Conservation (phyloP, 2,113 vertebrate species). For the Miniopterus natalensis region DNA sequence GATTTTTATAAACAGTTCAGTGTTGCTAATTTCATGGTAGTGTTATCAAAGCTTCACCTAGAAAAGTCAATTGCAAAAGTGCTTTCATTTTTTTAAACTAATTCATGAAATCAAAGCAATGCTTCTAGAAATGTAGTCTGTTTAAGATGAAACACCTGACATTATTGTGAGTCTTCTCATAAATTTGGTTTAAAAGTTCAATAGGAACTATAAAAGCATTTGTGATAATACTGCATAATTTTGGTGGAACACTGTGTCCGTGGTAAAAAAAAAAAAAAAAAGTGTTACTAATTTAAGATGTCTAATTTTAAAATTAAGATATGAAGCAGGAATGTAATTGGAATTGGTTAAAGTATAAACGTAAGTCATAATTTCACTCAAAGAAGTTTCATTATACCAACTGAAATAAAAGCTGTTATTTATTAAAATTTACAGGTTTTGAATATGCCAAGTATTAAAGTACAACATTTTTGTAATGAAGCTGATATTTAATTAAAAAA, state of each 20-base stretch:
- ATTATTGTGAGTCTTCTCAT: background rate
- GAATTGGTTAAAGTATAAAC: background rate
- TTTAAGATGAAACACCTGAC: slow-evolving; percentile 19
- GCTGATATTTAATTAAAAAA: background rate
- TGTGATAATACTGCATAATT: background rate
- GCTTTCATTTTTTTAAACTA: background rate
- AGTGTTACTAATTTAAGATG: slow-evolving; percentile 7
- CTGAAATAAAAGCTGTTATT: background rate
- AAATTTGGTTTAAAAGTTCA: background rate
- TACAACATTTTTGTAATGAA: background rate
- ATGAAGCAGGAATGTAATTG: background rate
- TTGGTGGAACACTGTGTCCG: background rate
- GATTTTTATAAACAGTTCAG: background rate
- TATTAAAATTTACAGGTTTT: slow-evolving; percentile 13
- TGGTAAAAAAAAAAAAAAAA: background rate
- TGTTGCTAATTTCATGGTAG: background rate
- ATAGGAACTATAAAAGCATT: background rate
- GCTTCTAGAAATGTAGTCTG: background rate
- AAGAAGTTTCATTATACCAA: background rate
- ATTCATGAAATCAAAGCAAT: background rate
- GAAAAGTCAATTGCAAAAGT: background rate
- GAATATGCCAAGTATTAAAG: background rate
- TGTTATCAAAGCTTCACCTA: background rate
- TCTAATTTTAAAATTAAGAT: slow-evolving; percentile 50
- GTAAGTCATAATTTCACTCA: background rate